Conservation (phyloP, 2,113 vertebrate species). For the Tachysurus fulvidraco region DNA sequence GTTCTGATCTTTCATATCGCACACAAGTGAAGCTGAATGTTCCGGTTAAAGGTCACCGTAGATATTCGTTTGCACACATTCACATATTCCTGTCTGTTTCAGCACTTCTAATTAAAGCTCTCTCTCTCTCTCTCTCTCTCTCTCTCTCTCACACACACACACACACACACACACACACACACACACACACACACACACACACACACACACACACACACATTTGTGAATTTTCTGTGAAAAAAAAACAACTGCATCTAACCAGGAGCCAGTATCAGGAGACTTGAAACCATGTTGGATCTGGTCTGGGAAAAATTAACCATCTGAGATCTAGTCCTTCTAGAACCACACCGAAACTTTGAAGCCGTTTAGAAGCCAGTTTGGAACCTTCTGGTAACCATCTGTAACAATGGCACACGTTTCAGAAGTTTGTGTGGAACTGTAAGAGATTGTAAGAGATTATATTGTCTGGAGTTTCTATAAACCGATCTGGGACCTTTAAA, state of each 20-base stretch:
- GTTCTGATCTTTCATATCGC: constrained; percentile 5
- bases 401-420: not conserved
- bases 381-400: not conserved
- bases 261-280: not conserved
- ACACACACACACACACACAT: no score
- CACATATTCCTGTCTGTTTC: not conserved
- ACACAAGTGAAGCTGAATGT: constrained; percentile 1
- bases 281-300: not conserved
- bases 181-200: no score
- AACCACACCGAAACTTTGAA: not conserved
- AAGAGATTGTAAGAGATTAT: not conserved
- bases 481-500: not conserved
- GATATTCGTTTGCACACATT: not conserved
- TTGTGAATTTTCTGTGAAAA: not conserved
- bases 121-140: no score
- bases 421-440: not conserved
- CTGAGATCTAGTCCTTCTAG: not conserved
- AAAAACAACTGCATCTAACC: not conserved
- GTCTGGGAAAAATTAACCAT: not conserved
- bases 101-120: not conserved
- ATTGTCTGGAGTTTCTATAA: not conserved
- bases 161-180: no score
- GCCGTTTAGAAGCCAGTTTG: not conserved
- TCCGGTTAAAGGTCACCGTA: not conserved
- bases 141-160: no score